These are phyloP conservation scores for Trichomycterus rosablanca DNA, from an alignment of 2,113 vertebrate genomes.

Conservation along the genomic window DNA sequence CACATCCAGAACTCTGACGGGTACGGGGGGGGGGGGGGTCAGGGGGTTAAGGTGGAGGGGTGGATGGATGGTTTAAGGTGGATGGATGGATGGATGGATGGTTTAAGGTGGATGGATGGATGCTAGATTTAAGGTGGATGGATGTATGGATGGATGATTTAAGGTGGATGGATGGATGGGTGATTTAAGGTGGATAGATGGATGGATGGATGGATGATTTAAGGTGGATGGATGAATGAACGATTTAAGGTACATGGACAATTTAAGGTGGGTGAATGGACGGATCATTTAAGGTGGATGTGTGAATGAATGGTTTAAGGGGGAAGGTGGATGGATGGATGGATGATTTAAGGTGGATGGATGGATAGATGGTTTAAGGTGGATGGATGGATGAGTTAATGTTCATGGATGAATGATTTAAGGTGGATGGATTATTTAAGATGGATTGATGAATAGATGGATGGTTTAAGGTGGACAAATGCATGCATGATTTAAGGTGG, in stretches of 20 bases:
- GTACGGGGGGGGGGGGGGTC: background rate
- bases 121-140: no score
- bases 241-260: no score
- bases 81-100: background rate
- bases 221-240: background rate
- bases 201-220: background rate
- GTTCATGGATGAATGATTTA: background rate
- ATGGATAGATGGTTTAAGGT: background rate
- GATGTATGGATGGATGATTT: background rate
- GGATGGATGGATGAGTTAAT: background rate
- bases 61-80: background rate
- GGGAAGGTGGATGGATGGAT: background rate
- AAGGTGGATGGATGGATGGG: background rate
- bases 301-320: background rate
- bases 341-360: background rate
- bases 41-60: background rate
- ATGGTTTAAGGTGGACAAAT: background rate
- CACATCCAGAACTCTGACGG: constrained; percentile 71
- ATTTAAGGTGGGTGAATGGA: no score
- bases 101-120: no score
- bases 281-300: no score
- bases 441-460: background rate
- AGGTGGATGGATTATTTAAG: background rate
- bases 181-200: background rate
- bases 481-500: background rate